Evolutionary conservation across 2,797 vertebrate genomes (phyloP).

Genomic region (Capromys pilorides): DNA sequence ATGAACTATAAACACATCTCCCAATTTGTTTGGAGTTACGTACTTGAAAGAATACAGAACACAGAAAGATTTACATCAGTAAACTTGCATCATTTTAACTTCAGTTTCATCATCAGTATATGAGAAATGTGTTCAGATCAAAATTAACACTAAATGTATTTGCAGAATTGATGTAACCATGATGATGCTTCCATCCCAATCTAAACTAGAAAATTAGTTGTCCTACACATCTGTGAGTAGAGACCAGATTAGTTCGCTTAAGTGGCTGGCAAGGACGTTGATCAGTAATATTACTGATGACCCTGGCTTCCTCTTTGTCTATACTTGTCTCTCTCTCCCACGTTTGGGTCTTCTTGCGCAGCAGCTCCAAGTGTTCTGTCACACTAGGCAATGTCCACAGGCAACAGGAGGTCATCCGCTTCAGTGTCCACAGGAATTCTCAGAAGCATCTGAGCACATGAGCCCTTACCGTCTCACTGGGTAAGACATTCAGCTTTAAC

Average conservation of each 20-base stretch:
- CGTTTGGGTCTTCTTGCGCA: neutral
- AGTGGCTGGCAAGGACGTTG: neutral
- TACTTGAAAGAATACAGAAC: neutral
- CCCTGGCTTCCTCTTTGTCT: neutral
- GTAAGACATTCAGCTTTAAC: neutral
- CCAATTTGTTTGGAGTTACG: neutral
- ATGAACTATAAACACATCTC: neutral
- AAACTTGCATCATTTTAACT: constrained; percentile 29
- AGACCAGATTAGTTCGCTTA: neutral
- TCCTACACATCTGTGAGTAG: neutral
- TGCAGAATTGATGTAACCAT: neutral
- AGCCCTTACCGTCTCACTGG: neutral
- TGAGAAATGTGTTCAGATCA: constrained; percentile 12
- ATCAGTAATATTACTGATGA: neutral
- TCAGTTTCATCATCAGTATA: neutral
- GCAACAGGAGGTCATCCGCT: neutral
- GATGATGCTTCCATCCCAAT: neutral
- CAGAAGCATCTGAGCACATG: neutral
- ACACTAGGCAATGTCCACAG: neutral
- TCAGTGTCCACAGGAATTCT: neutral
- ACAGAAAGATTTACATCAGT: neutral
- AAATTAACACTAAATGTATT: neutral
- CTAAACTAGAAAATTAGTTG: neutral
- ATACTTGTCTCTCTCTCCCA: too few relatives aligned
- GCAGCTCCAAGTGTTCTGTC: neutral